Base-by-base conservation (phyloP, 2,888 invertebrate species). In the Cephus spinipes region DNA sequence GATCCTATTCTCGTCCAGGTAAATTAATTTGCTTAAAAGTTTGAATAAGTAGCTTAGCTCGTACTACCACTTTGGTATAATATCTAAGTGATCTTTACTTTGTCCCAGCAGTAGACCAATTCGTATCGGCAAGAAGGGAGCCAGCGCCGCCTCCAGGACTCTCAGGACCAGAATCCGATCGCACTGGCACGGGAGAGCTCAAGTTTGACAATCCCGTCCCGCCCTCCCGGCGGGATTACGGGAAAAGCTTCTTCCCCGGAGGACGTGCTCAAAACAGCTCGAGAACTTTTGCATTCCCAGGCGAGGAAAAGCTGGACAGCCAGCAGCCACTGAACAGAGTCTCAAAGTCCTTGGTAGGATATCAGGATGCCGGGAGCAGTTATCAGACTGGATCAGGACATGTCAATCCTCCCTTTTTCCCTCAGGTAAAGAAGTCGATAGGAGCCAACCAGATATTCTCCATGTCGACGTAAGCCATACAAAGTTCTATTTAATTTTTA, bases 131-230 rank as follows among this genome's bases (percentile, higher is more conserved):
- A 1, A 75, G 73, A 30, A 76, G 76, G 35, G 76, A 80, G n/a
- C 79, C 76, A n/a, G 80, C 79, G n/a, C 74, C 77, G 30, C 80
- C 78, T n/a, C 77, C 77, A 69, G 81, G 75, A 33, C 69, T 79
- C 23, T 79, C 79, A 23, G 76, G 74, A 15, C 76, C 76, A 15
- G 79, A 76, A 79, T 76, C 94, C 4, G 93, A 92, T 83, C 90
- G 93, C 81, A 93, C 93, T 55, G 93, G 93, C 81, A 93, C 93
- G 40, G 93, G 93, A 77, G 92, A 92, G 83, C 86, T 93, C 76
- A 90, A 90, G 83, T 88, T 93, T 76, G 92, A 92, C 40, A 77
- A 78, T 68, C 75, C 76, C 23, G 75, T 71, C 4, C 73, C 78
- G 34, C 30, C 76, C 4, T 36, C 76, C 12, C 68, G 76, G 23